Base-by-base conservation (phyloP, 2,888 invertebrate species). In the Alloscopus bannaensis region DNA sequence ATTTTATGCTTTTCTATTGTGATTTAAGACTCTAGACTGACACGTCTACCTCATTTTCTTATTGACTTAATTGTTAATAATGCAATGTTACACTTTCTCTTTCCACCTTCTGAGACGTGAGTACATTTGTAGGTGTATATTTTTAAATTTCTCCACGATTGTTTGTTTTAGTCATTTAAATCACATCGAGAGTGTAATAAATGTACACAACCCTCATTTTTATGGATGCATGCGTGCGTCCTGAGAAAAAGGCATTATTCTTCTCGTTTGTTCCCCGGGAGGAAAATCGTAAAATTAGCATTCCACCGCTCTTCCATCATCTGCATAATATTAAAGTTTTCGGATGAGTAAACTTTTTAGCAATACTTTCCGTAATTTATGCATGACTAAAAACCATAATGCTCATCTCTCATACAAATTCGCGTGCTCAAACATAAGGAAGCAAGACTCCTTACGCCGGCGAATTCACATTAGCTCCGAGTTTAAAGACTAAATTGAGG, bases 301-400 rank as follows among this genome's bases (percentile, higher is more conserved):
- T 75, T 75, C 66, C 50, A 52, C 20, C 70, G 47, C 59, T 75
- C 47, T 75, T 50, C 66, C 75, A 75, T 66, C 66, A 65, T 57
- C 59, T 73, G 59, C 72, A 52, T 72, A 72, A 42, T 64, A 72
- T 75, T 59, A 73, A 66, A 66, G 40, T 75, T 75, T 75, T 66
- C 59, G 66, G 75, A 66, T 75, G 65, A 66, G 75, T 66, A 66
- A 45, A 50, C 65, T 66, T 66, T n/a, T 47, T 59, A 59, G 75
- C 75, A 75, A 75, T 66, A 66, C 45, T 75, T 66, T 16, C 18
- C 31, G 65, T 75, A 75, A 75, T 75, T 75, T 75, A 75, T 75
- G 75, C 75, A 75, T 75, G 75, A 66, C 75, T 66, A 59, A 66
- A 73, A 75, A 59, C 75, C 75, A 75, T 75, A 75, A 75, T 75